phyloP scores from a whole-genome alignment of 1,140 invertebrate genomes.

The Tetragnatha versicolor region DNA sequence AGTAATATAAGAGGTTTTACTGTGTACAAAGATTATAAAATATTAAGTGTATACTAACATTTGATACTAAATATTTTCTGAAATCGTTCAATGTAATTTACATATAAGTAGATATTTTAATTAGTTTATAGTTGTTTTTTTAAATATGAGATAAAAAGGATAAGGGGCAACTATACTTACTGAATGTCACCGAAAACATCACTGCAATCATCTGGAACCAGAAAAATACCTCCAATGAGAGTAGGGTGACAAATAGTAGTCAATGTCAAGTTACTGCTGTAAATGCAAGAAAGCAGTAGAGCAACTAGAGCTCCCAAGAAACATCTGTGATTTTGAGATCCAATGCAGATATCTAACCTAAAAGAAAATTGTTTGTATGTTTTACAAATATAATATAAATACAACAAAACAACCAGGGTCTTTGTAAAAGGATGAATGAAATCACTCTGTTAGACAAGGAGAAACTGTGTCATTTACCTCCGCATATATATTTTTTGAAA shows the following conservation, averaged over 20 bases:
- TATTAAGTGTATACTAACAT: background rate
- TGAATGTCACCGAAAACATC: conserved; percentile 54
- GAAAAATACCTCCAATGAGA: conserved; percentile 30
- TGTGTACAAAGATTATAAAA: background rate
- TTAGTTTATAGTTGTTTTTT: background rate
- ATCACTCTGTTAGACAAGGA: no score
- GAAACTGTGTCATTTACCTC: no score
- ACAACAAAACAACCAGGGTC: no score
- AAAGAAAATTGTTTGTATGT: conserved; percentile 11
- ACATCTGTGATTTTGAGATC: conserved; percentile 34
- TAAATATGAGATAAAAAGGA: background rate
- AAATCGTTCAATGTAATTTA: background rate
- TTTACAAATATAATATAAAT: no score
- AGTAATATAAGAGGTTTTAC: background rate
- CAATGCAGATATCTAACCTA: conserved; percentile 52
- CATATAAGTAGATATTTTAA: background rate
- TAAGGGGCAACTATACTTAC: conserved; percentile 19
- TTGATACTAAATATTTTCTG: background rate
- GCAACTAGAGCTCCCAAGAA: conserved; percentile 29
- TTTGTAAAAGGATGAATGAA: no score
- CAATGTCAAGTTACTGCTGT: conserved; percentile 93
- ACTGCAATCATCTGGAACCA: conserved; percentile 48
- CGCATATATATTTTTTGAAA: no score
- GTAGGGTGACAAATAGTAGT: conserved; percentile 78
- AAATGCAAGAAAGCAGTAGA: conserved; percentile 74